Conservation (phyloP, 2,888 invertebrate genomes). For the Ctenicera cuprea region DNA sequence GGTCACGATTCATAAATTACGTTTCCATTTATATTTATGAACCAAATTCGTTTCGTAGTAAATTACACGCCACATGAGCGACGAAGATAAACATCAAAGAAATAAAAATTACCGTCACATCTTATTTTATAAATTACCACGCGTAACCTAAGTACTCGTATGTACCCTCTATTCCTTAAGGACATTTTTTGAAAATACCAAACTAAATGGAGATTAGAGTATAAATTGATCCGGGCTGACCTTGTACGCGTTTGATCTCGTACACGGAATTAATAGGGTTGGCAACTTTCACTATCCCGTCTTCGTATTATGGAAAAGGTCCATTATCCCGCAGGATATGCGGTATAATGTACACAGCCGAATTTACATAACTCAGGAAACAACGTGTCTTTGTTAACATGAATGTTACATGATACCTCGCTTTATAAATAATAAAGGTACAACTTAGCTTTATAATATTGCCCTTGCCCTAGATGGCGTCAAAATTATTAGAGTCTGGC, state of each 20-base stretch:
- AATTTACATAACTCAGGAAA: constrained; percentile 20
- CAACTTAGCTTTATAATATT: constrained; percentile 20
- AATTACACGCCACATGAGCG: constrained; percentile 15
- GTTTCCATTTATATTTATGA: constrained; percentile 28
- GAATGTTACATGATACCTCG: constrained; percentile 14
- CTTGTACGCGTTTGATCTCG: constrained; percentile 16
- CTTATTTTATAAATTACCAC: background rate
- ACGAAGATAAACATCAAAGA: constrained; percentile 26
- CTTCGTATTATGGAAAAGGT: constrained; percentile 20
- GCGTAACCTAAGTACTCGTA: background rate
- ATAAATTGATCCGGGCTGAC: constrained; percentile 8
- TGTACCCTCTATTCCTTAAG: background rate
- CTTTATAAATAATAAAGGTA: constrained; percentile 18
- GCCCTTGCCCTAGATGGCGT: background rate
- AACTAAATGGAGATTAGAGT: constrained; percentile 7
- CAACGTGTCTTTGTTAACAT: constrained; percentile 22
- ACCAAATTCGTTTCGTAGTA: constrained; percentile 19
- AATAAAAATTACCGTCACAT: constrained; percentile 16
- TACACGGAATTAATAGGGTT: constrained; percentile 13
- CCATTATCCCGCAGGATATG: constrained; percentile 24
- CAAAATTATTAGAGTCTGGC: constrained; percentile 7
- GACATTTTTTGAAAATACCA: background rate
- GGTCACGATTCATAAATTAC: constrained; percentile 14
- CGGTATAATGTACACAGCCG: constrained; percentile 9
- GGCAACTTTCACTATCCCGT: constrained; percentile 13